A percentile compares a stretch with the other conserved stretches of the same genome.
phyloP scores from a whole-genome alignment of 2,888 invertebrate genomes.

The Chelonus formosanus region DNA sequence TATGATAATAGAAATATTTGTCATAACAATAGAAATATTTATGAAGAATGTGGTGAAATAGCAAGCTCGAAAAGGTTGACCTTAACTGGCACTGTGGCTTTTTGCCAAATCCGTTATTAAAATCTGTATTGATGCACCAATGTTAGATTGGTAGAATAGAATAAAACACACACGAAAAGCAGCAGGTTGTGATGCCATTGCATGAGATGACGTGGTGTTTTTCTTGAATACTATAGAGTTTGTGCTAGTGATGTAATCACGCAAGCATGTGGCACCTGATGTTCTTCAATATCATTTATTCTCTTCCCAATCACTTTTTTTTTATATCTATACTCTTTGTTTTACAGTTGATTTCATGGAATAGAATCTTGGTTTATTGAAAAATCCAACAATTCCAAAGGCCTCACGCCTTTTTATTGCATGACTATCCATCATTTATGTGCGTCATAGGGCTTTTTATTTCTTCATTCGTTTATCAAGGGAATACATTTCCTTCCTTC shows the following conservation, averaged over 20 bases:
- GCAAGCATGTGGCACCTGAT: slow-evolving; percentile 24
- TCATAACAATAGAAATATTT: too few species aligned
- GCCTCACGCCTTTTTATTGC: slow-evolving; percentile 7
- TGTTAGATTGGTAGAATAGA: neutral
- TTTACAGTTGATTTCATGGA: neutral
- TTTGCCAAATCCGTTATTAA: slow-evolving; percentile 44
- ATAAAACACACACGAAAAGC: slow-evolving; percentile 8
- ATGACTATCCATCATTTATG: slow-evolving; percentile 5
- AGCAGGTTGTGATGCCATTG: slow-evolving; percentile 28
- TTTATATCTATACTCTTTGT: neutral
- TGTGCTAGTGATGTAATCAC: slow-evolving; percentile 33
- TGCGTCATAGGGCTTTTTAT: neutral
- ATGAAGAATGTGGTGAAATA: too few species aligned
- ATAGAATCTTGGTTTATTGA: slow-evolving; percentile 2
- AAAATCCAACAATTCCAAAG: neutral
- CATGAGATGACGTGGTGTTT: slow-evolving; percentile 24
- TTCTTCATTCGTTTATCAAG: neutral
- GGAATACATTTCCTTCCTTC: neutral
- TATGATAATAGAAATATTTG: too few species aligned
- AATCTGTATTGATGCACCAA: slow-evolving; percentile 33
- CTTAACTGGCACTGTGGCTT: slow-evolving; percentile 38
- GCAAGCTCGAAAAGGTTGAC: neutral
- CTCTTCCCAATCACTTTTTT: slow-evolving; percentile 4
- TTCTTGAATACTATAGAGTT: slow-evolving; percentile 11
- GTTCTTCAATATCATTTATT: slow-evolving; percentile 25